Base-by-base conservation (phyloP, 37 sponge, comb jelly and placozoan species). In the Ianthella basta region DNA sequence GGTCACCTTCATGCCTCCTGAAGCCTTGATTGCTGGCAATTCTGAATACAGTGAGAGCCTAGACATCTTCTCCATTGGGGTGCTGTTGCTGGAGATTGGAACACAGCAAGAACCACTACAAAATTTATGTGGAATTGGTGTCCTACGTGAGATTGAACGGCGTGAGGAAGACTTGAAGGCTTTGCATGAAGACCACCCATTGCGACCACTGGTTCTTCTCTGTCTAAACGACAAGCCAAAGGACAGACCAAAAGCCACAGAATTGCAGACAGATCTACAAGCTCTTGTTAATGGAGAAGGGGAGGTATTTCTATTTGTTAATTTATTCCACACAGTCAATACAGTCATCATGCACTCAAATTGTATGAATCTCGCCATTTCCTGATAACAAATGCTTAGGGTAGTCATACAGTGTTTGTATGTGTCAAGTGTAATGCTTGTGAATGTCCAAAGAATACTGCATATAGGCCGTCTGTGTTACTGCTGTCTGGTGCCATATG, bases 51-150 rank as follows among this genome's bases (percentile, higher is more conserved):
- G 24, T 4, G 54, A 53, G n/a, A 75, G 54, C n/a, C 25, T 40
- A 3, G 78, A 75, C 54, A 75, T 75, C 44, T 75, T 75, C 53
- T 36, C 78, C 21, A 12, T 75, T 3, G 78, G 78, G 2, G 78
- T 50, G 15, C 54, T 75, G 23, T 8, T 36, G n/a, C 21, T 75
- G 78, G 78, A 53, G 25, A 50, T 75, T 40, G 78, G 44, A 50
- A 75, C 78, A 40, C 78, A 75, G 25, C 24, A 32, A 12, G 44
- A 41, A 1, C 78, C 54, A 4, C 37, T 13, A 16, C 21, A 13
- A 15, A 44, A 24, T 23, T 21, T 75, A 1, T 24, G n/a, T 75
- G 78, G 44, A 53, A 36, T 50, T 4, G 78, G 54, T 19, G 53
- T 40, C 25, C 53, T 53, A 32, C 54, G 44, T 40, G 54, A 75